Evolutionary conservation across 2,113 vertebrate species (phyloP), one percentile per base, ranked within the genome.

Genomic region (Thamnophis sirtalis): DNA sequence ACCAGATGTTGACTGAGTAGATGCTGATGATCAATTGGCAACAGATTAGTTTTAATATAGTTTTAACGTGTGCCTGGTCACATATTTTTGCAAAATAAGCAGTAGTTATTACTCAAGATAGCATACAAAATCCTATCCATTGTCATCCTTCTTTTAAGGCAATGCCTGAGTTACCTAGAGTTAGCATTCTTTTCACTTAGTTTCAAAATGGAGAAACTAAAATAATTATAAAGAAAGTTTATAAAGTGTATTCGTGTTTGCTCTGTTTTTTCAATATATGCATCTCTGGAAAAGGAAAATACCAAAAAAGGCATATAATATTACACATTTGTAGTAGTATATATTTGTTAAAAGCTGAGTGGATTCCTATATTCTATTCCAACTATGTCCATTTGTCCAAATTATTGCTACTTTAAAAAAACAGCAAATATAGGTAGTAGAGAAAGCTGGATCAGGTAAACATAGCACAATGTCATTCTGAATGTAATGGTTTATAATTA

Each of bases 401-500:
- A 92, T 60, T 50, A 33, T 17, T 24, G 49, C 56, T 85, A 56
- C 55, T 63, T 51, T 43, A 89, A 85, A 11, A 19, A 48, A 88
- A 89, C 55, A 92, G 51, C 88, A 89, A 43, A 89, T 84, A 80
- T 89, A 86, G 55, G 33, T 33, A 53, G 48, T 89, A 89, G 49
- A 89, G 91, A 49, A 80, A 26, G 51, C 91, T 63, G 21, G 55
- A 92, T 86, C 55, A 86, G 80, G 53, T 88, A 60, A 21, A 89
- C 91, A 63, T 49, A 86, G 85, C 55, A 55, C 6, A 33, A 80
- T 63, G 80, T 89, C 91, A 86, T 89, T 92, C 87, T 92, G 91
- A 92, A 92, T 92, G 88, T 55, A 86, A 85, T 92, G 53, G 88
- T 92, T 92, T 92, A 92, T 86, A 92, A 92, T 92, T 92, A 92